Evolutionary conservation across 2,888 invertebrate genomes (phyloP).

Genomic region (Drosophila phalerata): DNA sequence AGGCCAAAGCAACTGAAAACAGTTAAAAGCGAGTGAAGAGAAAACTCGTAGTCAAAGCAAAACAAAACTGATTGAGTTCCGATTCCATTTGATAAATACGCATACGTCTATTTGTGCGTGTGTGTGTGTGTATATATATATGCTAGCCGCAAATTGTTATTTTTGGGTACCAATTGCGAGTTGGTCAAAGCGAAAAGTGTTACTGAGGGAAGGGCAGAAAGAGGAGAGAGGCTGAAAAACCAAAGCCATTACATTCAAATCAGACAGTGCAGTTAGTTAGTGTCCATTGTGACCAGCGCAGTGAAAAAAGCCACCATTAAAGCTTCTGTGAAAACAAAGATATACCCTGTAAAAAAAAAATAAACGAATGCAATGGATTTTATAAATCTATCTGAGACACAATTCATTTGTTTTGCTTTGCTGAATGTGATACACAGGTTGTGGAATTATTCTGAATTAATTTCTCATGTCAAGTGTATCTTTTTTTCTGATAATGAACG

Average conservation of each 20-base stretch:
- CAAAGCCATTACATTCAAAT: conserved; percentile 78
- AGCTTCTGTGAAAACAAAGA: not conserved
- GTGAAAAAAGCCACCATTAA: conserved; percentile 7
- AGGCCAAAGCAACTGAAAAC: conserved; percentile 24
- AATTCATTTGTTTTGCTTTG: too few species aligned
- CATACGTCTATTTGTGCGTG: conserved; percentile 13
- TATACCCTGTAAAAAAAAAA: conserved; percentile 12
- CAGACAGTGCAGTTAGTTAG: conserved; percentile 75
- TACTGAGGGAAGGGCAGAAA: conserved; percentile 10
- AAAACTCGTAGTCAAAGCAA: conserved; percentile 57
- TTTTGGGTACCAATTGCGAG: conserved; percentile 38
- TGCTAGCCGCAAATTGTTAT: conserved; percentile 58
- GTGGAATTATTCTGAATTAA: not conserved
- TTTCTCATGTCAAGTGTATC: not conserved
- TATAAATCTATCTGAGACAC: not conserved
- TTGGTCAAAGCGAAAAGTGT: conserved; percentile 51
- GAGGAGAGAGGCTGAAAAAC: conserved; percentile 34
- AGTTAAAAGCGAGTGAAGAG: conserved; percentile 18
- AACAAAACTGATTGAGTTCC: conserved; percentile 65
- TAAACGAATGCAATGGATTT: not conserved
- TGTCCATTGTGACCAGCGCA: conserved; percentile 67
- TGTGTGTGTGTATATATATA: conserved; percentile 16
- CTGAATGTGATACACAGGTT: not conserved
- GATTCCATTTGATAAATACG: conserved; percentile 52
- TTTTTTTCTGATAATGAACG: too few species aligned